A percentile compares a stretch with the other conserved stretches of the same genome.
Conservation (phyloP, 2,113 vertebrate genomes). For the Bubalus kerabau region DNA sequence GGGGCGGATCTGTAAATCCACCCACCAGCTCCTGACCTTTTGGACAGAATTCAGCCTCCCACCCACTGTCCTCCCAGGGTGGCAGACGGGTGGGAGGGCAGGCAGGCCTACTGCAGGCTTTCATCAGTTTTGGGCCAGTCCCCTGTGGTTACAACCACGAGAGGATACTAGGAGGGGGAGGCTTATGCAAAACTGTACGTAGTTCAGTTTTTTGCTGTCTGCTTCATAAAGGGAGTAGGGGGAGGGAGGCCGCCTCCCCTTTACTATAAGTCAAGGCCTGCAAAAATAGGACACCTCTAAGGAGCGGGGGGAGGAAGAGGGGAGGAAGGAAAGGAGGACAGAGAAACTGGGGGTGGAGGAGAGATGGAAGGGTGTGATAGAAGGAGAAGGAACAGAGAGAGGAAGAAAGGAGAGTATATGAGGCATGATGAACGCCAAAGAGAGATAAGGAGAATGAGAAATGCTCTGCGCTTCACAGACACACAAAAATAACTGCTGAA, state of each 20-base stretch:
- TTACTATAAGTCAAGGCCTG: not conserved
- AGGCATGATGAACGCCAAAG: not conserved
- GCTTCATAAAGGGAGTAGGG: not conserved
- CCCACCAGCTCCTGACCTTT: not conserved
- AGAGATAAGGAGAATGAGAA: not conserved
- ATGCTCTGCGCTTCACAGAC: not conserved
- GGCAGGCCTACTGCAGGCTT: not conserved
- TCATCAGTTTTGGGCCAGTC: not conserved
- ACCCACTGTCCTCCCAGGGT: not conserved
- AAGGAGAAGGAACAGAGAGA: not conserved
- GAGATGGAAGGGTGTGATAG: not conserved
- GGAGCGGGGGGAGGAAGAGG: not conserved
- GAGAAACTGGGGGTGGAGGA: not conserved
- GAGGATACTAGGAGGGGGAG: not conserved
- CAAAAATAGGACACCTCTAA: slow-evolving; percentile 1
- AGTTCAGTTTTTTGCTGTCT: not conserved
- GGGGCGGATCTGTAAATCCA: not conserved
- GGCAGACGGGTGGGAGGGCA: not conserved
- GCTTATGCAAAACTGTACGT: not conserved
- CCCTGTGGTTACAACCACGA: not conserved
- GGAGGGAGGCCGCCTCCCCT: not conserved
- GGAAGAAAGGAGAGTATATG: not conserved
- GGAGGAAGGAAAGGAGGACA: not conserved
- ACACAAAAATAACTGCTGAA: not conserved
- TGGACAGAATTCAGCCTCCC: not conserved